A percentile compares a stretch with the other conserved stretches of the same genome.
These are phyloP conservation scores for Lasaia peninsularis DNA, from an alignment of 1,140 invertebrate species.

Conservation along the genomic window DNA sequence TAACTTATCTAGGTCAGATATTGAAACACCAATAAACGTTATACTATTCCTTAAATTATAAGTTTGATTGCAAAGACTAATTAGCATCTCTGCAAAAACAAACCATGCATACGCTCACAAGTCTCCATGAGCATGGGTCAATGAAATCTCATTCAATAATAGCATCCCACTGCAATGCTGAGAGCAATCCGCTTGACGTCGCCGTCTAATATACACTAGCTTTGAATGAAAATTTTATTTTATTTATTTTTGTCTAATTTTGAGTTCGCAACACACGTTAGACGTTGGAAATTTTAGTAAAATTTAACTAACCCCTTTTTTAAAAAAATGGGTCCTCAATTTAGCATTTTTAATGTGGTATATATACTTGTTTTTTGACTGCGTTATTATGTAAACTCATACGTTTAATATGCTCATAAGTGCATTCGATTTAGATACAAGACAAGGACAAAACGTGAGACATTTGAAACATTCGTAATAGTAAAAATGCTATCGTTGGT, in stretches of 20 bases:
- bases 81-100: neutral
- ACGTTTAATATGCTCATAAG: too few species aligned
- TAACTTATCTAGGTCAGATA: too few species aligned
- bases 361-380: too few species aligned
- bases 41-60: too few species aligned
- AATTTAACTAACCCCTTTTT: neutral
- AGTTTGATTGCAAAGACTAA: neutral
- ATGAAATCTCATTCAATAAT: neutral
- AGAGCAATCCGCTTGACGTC: slow-evolving; percentile 19
- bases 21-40: too few species aligned
- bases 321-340: neutral
- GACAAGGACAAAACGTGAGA: too few species aligned
- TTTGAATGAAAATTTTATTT: slow-evolving; percentile 57
- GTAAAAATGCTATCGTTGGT: too few species aligned
- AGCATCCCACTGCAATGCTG: slow-evolving; percentile 11
- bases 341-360: neutral
- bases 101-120: neutral
- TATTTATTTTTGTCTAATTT: slow-evolving; percentile 41
- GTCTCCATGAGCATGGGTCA: neutral
- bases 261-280: slow-evolving; percentile 48
- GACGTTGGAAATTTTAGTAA: slow-evolving; percentile 40
- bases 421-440: too few species aligned
- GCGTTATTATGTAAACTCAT: too few species aligned
- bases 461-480: too few species aligned
- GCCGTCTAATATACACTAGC: slow-evolving; percentile 46